Evolutionary conservation across 2,797 vertebrate genomes (phyloP), one percentile per base, ranked within the genome.

Genomic region (Salarias fasciatus): DNA sequence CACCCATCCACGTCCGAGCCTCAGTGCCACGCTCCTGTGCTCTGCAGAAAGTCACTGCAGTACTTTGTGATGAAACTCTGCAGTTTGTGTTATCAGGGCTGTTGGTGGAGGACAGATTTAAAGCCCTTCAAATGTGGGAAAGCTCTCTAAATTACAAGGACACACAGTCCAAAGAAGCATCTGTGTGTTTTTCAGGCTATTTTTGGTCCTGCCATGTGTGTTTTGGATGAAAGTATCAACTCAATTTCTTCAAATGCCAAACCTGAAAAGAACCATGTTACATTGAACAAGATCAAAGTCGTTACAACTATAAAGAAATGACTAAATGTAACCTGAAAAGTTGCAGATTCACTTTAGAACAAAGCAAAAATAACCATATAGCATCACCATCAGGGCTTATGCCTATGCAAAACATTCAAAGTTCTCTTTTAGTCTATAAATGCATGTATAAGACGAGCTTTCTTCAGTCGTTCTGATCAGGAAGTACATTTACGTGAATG

Each of bases 31-130:
- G 56, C 84, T 77, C 77, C 72, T 60, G 72, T 68, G 77, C 84
- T 72, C 85, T 89, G 84, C 87, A 87, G 73, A 88, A 86, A 88
- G 82, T 80, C 82, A 82, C 79, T 84, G 86, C 87, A 84, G 86
- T 44, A 63, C 54, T 56, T 63, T 76, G 48, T 59, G 61, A 72
- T 79, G 75, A 74, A 83, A 73, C 63, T 77, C 80, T 80, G 80
- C 83, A 80, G 77, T 82, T 72, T 46, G 68, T 60, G 52, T 56
- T 74, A 74, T 61, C 72, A 55, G 59, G 51, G 35, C 51, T 51
- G 52, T 66, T 54, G 47, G 58, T 40, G 57, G 57, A 50, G 63
- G 69, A 76, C 71, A 66, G 68, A 63, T 67, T 66, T 58, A 60
- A 71, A 64, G 42, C 37, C 24, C 37, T 33, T 24, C 57, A 43